These are phyloP conservation scores for Cantharis rustica DNA, from an alignment of 2,888 invertebrate genomes.

Conservation along the genomic window DNA sequence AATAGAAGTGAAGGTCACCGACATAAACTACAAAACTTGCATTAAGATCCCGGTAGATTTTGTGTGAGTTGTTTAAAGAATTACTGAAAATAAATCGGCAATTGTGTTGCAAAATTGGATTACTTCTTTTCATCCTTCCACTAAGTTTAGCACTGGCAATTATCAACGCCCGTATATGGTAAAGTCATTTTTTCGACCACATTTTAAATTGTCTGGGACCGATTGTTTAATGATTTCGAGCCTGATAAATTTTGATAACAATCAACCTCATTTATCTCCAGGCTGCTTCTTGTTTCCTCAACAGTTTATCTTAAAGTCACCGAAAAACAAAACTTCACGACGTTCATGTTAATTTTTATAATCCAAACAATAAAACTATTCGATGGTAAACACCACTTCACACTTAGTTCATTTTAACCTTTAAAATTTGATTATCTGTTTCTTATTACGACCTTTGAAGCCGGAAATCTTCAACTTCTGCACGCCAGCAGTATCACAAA, in stretches of 20 bases:
- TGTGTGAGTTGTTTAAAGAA: conserved; percentile 5
- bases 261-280: not conserved
- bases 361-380: not conserved
- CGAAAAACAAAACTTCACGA: not conserved
- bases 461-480: conserved; percentile 48
- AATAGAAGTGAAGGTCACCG: conserved; percentile 31
- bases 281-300: not conserved
- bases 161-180: conserved; percentile 24
- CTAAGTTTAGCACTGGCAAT: conserved; percentile 14
- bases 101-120: conserved; percentile 11
- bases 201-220: conserved; percentile 17
- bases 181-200: conserved; percentile 21
- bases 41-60: conserved; percentile 25
- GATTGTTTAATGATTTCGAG: conserved; percentile 14
- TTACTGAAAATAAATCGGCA: not conserved
- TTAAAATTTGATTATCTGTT: not conserved
- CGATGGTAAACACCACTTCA: not conserved
- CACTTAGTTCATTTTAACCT: not conserved
- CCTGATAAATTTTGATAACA: not conserved
- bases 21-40: conserved; percentile 26
- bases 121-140: conserved; percentile 11
- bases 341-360: not conserved
- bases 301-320: not conserved
- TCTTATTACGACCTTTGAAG: conserved; percentile 44
- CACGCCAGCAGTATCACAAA: conserved; percentile 48